Base-by-base conservation (phyloP, 1,140 invertebrate genomes). In the Grapholita molesta region DNA sequence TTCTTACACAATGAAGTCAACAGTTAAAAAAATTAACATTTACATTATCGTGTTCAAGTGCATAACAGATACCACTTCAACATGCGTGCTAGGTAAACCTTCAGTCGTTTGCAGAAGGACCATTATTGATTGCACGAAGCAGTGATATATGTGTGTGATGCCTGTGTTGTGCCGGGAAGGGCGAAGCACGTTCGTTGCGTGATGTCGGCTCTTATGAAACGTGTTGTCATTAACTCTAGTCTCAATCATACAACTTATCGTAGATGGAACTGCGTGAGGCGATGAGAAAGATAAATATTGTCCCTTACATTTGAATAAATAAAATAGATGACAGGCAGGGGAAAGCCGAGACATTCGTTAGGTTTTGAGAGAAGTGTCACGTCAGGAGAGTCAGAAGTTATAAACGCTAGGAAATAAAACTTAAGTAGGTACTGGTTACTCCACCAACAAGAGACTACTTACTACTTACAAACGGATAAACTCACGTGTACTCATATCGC, bases 141-240 rank as follows among this genome's bases (percentile, higher is more conserved):
- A 48, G 7, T 21, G 8, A 48, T 21, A 48, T 21, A 6, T 48
- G 18, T 48, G 18, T 48, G 18, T 21, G 18, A 1, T n/a, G 12
- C 0, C 18, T 15, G n/a, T 25, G 21, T 23, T 6, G n/a, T n/a
- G n/a, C 12, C 15, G 42, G 15, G 42, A 52, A 61, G 55, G 55
- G 55, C n/a, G n/a, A 48, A 32, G 25, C 55, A 61, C 55, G 28
- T 61, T 61, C n/a, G 55, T 61, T 61, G 55, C 55, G 55, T 61
- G 28, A 61, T 61, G 18, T 18, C 15, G n/a, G 38, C n/a, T 30
- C 3, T 48, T 48, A 21, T 48, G 18, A 48, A 48, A 48, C 42
- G 42, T 38, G 35, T 48, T 48, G 42, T 48, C 42, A 48, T 18
- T 48, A 21, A 18, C 42, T n/a, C n/a, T 48, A n/a, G 12, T 38